Evolutionary conservation across 1,140 invertebrate genomes (phyloP).

Genomic region (Dreissena rostriformis): DNA sequence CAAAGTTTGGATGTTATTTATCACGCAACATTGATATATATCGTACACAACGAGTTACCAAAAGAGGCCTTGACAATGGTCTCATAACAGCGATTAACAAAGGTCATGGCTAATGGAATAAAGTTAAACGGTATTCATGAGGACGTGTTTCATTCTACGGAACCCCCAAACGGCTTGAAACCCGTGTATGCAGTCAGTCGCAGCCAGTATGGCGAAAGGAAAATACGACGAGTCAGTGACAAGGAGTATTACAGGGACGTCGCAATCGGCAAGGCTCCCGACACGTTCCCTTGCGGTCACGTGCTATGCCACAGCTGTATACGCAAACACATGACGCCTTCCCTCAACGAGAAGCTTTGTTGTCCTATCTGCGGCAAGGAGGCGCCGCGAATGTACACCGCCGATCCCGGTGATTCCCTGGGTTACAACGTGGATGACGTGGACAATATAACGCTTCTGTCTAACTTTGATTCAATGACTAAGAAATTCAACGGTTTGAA

Average conservation of each 20-base stretch:
- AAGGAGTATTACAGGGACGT: slow-evolving; percentile 49
- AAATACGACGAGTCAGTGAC: slow-evolving; percentile 50
- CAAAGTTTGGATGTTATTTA: too few relatives aligned
- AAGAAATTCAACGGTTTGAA: slow-evolving; percentile 72
- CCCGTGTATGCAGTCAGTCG: slow-evolving; percentile 23
- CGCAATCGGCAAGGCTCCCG: slow-evolving; percentile 66
- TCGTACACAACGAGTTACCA: too few relatives aligned
- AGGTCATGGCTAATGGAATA: background rate
- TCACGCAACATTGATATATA: too few relatives aligned
- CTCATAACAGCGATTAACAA: too few relatives aligned
- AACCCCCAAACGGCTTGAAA: slow-evolving; percentile 30
- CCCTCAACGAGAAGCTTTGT: slow-evolving; percentile 24
- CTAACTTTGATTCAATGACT: slow-evolving; percentile 76
- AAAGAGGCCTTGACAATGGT: too few relatives aligned
- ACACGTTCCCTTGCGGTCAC: slow-evolving; percentile 78
- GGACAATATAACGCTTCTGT: slow-evolving; percentile 69
- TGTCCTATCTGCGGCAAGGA: slow-evolving; percentile 69
- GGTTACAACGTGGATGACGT: slow-evolving; percentile 56
- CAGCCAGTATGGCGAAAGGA: slow-evolving; percentile 34
- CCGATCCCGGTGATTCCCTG: slow-evolving; percentile 31
- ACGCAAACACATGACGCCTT: slow-evolving; percentile 65
- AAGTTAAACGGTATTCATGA: slow-evolving; percentile 1
- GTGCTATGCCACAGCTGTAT: slow-evolving; percentile 77
- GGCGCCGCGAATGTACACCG: slow-evolving; percentile 46
- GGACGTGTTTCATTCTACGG: background rate